Conservation (phyloP, 2,888 invertebrate genomes). For the Sepioteuthis lessoniana region DNA sequence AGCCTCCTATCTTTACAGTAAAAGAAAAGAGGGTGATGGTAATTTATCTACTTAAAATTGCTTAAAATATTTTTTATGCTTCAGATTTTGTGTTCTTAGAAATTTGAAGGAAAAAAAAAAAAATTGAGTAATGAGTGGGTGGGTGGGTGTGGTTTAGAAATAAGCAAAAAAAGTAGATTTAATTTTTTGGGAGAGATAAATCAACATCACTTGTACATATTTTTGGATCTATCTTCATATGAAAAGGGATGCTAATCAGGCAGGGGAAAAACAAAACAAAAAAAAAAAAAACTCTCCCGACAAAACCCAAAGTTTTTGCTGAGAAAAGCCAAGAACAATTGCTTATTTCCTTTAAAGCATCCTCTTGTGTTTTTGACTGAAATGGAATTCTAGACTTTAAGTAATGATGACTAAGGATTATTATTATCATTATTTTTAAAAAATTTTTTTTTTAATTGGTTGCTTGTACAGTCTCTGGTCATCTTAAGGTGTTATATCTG, state of each 20-base stretch:
- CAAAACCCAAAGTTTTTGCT: no score
- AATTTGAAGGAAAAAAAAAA: background rate
- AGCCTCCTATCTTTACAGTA: background rate
- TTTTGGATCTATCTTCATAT: background rate
- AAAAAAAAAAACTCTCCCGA: no score
- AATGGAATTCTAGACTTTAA: no score
- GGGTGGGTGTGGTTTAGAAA: no score
- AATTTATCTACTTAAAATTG: background rate
- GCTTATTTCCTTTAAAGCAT: background rate
- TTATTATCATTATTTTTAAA: no score
- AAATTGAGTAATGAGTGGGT: background rate
- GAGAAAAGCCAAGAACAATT: no score
- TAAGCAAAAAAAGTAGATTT: background rate
- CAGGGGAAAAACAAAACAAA: background rate
- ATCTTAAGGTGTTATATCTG: background rate
- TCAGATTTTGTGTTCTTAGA: background rate
- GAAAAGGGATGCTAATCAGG: background rate
- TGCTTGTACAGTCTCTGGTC: background rate
- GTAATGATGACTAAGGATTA: no score
- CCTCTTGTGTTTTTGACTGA: background rate
- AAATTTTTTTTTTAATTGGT: no score
- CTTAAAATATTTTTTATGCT: background rate
- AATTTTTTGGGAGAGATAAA: background rate
- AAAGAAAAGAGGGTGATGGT: background rate
- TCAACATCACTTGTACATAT: conserved; percentile 9